These are phyloP conservation scores for Abscondita cerata DNA, from an alignment of 2,888 invertebrate genomes.

Conservation along the genomic window DNA sequence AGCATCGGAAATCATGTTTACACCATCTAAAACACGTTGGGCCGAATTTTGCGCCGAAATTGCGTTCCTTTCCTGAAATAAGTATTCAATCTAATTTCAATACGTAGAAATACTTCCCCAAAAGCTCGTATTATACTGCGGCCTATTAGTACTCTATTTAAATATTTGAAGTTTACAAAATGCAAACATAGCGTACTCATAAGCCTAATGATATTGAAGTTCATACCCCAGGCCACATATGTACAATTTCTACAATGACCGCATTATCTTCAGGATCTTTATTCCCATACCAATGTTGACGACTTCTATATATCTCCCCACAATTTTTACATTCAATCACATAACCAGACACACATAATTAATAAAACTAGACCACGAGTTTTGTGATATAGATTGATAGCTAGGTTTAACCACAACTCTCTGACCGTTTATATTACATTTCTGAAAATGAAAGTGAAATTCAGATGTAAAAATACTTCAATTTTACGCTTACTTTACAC, in stretches of 20 bases:
- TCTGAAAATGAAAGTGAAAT: constrained; percentile 41
- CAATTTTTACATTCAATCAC: constrained; percentile 79
- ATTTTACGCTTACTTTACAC: constrained; percentile 62
- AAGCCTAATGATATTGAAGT: constrained; percentile 31
- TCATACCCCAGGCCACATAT: constrained; percentile 72
- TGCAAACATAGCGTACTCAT: constrained; percentile 39
- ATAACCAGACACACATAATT: constrained; percentile 80
- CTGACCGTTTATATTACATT: constrained; percentile 57
- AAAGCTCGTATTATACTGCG: constrained; percentile 13
- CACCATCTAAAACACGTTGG: constrained; percentile 65
- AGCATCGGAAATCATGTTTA: constrained; percentile 64
- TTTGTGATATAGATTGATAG: constrained; percentile 57
- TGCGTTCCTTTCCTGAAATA: constrained; percentile 53
- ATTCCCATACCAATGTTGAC: constrained; percentile 84
- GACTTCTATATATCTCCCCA: constrained; percentile 74
- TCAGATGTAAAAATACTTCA: background rate
- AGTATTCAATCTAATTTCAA: constrained; percentile 51
- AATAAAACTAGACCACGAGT: constrained; percentile 72
- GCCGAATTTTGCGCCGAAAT: constrained; percentile 55
- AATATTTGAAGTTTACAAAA: background rate
- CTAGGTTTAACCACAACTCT: constrained; percentile 66
- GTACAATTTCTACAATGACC: constrained; percentile 70
- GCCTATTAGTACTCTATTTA: constrained; percentile 37
- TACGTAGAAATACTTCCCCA: constrained; percentile 17
- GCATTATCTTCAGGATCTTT: constrained; percentile 73